Base-by-base conservation (phyloP, 2,888 invertebrate genomes). In the Ferrisia virgata region DNA sequence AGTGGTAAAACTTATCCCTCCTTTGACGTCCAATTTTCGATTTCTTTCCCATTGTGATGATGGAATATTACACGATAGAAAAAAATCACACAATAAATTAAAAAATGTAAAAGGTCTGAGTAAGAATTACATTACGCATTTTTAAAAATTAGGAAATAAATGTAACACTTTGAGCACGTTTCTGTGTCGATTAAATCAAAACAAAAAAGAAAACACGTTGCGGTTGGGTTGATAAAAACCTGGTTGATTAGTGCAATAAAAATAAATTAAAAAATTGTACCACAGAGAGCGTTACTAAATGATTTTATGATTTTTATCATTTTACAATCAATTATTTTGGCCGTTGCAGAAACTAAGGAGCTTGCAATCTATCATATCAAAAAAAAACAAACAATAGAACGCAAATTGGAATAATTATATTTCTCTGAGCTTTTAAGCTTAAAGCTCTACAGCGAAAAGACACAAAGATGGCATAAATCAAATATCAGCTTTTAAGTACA, bases 1-100 rank as follows among this genome's bases (percentile, higher is more conserved):
- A 91, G 88, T 97, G 96, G 90, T 99, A 99, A 90, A 95, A 99
- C 91, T 97, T 99, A 92, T 99, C 99, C 89, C 95, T 96, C 79
- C 99, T 93, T 89, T 98, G 95, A 91, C 99, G 99, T 92, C 99
- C 99, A 89, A 96, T 92, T 93, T 99, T 99, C 13, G 92, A 90
- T 89, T 99, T 99, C 89, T 96, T 96, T 82, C 96, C 97, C 97
- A 98, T 98, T 89, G 90, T 92, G 64, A 31, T 0, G 18, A 18
- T 18, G 72, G 15, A 76, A 28, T 76, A 15, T 36, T 76, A 18
- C 25, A 72, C 64, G 28, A 28, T 64, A 28, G 15, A 25, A 64
- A 4, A n/a, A 2, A 64, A 64, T 15, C 1, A 28, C 13, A 64
- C 28, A 31, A 28, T 13, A 13, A 64, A 9, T 64, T 15, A 28